These are phyloP conservation scores for Dendropsophus ebraccatus DNA, from an alignment of 2,113 vertebrate genomes.

Conservation along the genomic window DNA sequence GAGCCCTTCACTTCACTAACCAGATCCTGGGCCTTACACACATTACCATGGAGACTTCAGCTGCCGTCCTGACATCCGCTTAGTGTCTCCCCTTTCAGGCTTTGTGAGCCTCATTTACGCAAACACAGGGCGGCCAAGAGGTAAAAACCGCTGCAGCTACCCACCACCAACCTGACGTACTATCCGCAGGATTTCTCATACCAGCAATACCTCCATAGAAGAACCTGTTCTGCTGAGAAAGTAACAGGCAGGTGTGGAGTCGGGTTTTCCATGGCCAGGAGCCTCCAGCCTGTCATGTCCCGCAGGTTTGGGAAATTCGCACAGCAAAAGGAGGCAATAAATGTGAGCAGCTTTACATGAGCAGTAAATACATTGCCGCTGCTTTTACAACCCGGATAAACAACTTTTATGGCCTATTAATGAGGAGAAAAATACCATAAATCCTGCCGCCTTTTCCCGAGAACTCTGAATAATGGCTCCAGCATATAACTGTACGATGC, in stretches of 20 bases:
- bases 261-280: neutral
- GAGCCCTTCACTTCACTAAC: conserved; percentile 20
- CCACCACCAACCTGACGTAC: neutral
- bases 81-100: conserved; percentile 18
- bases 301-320: conserved; percentile 22
- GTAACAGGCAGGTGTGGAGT: conserved; percentile 6
- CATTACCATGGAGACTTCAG: conserved; percentile 53
- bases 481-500: neutral
- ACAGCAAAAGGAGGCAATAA: neutral
- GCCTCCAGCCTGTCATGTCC: conserved; percentile 11
- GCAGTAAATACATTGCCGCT: neutral
- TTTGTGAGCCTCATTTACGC: conserved; percentile 15
- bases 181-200: neutral
- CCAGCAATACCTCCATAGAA: neutral
- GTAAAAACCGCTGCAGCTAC: neutral
- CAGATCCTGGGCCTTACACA: conserved; percentile 28
- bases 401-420: conserved; percentile 38
- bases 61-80: conserved; percentile 36
- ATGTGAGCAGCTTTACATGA: neutral
- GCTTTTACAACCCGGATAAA: neutral
- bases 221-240: neutral
- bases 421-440: neutral
- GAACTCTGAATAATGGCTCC: neutral
- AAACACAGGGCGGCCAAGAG: conserved; percentile 29
- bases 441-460: neutral